Evolutionary conservation across 2,113 vertebrate genomes (phyloP).

Genomic region (Ictidomys tridecemlineatus): DNA sequence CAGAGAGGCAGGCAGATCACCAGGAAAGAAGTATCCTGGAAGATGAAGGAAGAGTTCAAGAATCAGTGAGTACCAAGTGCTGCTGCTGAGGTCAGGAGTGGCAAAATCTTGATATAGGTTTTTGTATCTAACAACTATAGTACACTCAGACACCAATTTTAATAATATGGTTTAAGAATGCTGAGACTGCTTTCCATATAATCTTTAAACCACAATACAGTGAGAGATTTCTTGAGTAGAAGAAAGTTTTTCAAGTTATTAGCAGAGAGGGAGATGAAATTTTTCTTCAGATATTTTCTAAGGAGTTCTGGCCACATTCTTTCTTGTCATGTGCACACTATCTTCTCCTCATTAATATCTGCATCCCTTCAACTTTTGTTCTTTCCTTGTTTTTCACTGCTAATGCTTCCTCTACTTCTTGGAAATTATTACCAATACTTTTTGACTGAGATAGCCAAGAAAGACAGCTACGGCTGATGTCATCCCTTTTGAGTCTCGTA

Average conservation of each 20-base stretch:
- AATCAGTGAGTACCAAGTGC: neutral
- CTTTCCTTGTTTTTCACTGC: neutral
- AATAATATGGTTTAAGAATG: constrained; percentile 10
- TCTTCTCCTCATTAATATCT: neutral
- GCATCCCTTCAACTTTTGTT: neutral
- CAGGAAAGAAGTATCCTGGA: neutral
- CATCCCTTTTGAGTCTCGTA: neutral
- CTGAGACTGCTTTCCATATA: neutral
- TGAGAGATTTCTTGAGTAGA: neutral
- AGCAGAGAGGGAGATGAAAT: neutral
- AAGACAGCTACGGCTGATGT: neutral
- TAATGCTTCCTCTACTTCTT: neutral
- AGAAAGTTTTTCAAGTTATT: neutral
- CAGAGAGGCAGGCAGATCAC: neutral
- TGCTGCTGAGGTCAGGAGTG: neutral
- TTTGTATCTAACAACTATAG: neutral
- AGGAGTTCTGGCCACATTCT: neutral
- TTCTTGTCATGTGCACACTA: neutral
- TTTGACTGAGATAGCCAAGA: neutral
- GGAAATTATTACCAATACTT: neutral
- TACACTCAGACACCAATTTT: neutral
- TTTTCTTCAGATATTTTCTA: neutral
- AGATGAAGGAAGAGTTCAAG: neutral
- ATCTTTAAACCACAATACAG: neutral
- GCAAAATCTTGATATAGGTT: neutral